phyloP scores from a whole-genome alignment of 1,140 invertebrate species.

The Drosophila burlai region DNA sequence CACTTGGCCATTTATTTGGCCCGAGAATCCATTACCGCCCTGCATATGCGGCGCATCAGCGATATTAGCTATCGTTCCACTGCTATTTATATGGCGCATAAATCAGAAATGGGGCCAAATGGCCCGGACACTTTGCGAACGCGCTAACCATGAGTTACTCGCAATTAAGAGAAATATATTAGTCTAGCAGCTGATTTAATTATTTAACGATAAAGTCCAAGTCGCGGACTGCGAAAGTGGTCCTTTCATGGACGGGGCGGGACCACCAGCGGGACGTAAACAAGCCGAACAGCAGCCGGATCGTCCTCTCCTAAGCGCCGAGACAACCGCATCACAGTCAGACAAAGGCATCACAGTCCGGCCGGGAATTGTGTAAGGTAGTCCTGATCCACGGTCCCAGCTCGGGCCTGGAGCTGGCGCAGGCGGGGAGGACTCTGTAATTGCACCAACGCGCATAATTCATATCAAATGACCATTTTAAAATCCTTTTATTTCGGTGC shows the following conservation, averaged over 20 bases:
- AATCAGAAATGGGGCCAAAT: conserved; percentile 68
- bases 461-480: conserved; percentile 85
- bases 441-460: conserved; percentile 85
- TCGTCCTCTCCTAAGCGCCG: conserved; percentile 53
- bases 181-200: conserved; percentile 84
- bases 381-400: conserved; percentile 6
- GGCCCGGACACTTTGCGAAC: conserved; percentile 56
- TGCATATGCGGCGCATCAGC: conserved; percentile 44
- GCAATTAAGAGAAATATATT: conserved; percentile 85
- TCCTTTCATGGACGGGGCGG: conserved; percentile 4
- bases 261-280: conserved; percentile 41
- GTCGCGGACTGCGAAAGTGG: conserved; percentile 35
- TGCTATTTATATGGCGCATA: conserved; percentile 45
- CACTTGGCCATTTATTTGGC: conserved; percentile 15
- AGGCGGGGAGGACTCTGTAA: conserved; percentile 66
- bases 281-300: conserved; percentile 43
- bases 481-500: conserved; percentile 84
- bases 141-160: conserved; percentile 56
- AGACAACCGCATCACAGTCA: conserved; percentile 78
- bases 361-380: conserved; percentile 18
- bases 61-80: conserved; percentile 44
- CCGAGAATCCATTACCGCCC: conserved; percentile 29
- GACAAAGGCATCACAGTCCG: conserved; percentile 72
- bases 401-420: neutral
- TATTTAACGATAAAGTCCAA: conserved; percentile 84